Evolutionary conservation across 2,888 invertebrate genomes (phyloP), one percentile per base, ranked within the genome.

Genomic region (Lissocephala sabroskyi): DNA sequence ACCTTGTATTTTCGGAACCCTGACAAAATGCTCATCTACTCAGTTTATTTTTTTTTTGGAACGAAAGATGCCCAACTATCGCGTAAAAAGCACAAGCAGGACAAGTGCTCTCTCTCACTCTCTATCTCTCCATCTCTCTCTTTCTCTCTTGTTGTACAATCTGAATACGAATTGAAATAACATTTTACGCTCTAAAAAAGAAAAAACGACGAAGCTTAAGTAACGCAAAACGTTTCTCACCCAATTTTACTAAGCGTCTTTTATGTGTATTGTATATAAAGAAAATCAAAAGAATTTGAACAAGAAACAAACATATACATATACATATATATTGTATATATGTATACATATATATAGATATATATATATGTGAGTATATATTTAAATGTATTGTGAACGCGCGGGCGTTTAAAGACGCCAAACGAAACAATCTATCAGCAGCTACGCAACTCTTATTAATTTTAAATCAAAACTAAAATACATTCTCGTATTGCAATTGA

Each of bases 181-280:
- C 61, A 74, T 65, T 68, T 76, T 76, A 68, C 41, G 68, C 65
- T 70, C 65, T 62, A 50, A 73, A 56, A 50, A 49, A 68, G 59
- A 37, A 23, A 45, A 57, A 52, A 52, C 11, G 58, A 42, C 48
- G 40, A 71, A n/a, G n/a, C n/a, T n/a, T n/a, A n/a, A n/a, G n/a
- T n/a, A n/a, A n/a, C 49, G 59, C 65, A 71, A 59, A 55, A 70
- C 68, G 77, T 71, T 71, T 75, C 75, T 71, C 71, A 77, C 78
- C 58, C 74, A 77, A 63, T 71, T 71, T 71, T 77, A 77, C 75
- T 71, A 70, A 49, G 62, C 70, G 58, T 75, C 71, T 74, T 66
- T 66, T 77, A 77, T 74, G 78, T 71, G 78, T 77, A 77, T 76
- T 68, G 68, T 71, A 75, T 64, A 71, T 68, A 68, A 70, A 63